Base-by-base conservation (phyloP, 2,888 invertebrate species). In the Sisyra nigra region DNA sequence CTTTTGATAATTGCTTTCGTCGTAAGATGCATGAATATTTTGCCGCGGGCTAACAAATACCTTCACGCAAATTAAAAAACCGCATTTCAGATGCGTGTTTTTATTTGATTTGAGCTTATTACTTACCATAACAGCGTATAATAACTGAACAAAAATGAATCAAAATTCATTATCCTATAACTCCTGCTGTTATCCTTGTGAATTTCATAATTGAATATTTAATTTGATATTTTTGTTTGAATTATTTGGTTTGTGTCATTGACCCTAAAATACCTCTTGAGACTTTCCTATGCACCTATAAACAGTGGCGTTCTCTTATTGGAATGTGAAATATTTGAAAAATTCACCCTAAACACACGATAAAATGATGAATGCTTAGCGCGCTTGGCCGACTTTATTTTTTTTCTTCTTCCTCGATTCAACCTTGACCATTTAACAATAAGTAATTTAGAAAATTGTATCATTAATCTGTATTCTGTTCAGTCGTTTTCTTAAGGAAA, bases 61-160 rank as follows among this genome's bases (percentile, higher is more conserved):
- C 40, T 40, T 32, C 40, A 40, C 32, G 32, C 40, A 40, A 40
- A 40, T 40, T 40, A 40, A 40, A 24, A 24, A 31, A 30, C 40
- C 40, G 40, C 40, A 30, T 40, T 40, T 29, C 11, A 13, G 31
- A 40, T 40, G 32, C 17, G 35, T 35, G 32, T 29, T 19, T 32
- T 29, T 24, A 15, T 40, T 40, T 36, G 13, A 14, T 37, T 37
- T 15, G 19, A 37, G n/a, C n/a, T 7, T 15, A 3, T 13, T 37
- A 19, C 19, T 37, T 19, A n/a, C 10, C 4, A 37, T 15, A 37
- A 19, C 14, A 19, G 8, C 11, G 11, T 9, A 37, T 6, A 37
- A 10, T 10, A 35, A n/a, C 14, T 35, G 9, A n/a, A 5, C n/a
- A 32, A 13, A 14, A 15, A 15, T 14, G 14, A 8, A 15, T 15